Evolutionary conservation across 2,113 vertebrate species (phyloP).

Genomic region (Bambusicola thoracicus): DNA sequence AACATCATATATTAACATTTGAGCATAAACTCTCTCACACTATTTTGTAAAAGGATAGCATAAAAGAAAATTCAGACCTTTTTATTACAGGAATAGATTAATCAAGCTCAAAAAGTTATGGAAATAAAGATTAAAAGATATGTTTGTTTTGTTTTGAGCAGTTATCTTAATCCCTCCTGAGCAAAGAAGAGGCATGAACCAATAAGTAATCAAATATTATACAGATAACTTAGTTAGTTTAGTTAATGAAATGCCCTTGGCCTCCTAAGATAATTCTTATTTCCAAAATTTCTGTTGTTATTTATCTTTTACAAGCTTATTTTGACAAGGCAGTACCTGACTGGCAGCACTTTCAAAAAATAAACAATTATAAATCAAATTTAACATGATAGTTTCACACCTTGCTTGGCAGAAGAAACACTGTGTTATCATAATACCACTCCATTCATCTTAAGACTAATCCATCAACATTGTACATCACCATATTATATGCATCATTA

Average conservation of each 20-base stretch:
- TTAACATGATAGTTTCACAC: constrained; percentile 39
- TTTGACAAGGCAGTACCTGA: constrained; percentile 11
- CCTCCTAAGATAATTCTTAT: neutral
- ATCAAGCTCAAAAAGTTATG: neutral
- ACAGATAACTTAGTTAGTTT: neutral
- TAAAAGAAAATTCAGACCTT: accelerated
- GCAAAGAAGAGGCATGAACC: neutral
- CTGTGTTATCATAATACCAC: constrained; percentile 11
- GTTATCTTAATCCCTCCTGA: neutral
- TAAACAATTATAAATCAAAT: constrained; percentile 25
- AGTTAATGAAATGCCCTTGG: neutral
- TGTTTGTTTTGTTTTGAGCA: neutral
- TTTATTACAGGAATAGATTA: neutral
- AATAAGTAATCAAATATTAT: neutral
- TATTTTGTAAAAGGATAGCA: neutral
- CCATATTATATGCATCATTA: constrained; percentile 45
- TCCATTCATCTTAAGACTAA: constrained; percentile 38
- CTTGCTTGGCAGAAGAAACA: constrained; percentile 14
- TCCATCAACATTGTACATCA: constrained; percentile 31
- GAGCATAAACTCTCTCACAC: neutral
- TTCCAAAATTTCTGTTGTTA: neutral
- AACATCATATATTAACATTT: neutral
- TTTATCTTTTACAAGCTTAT: constrained; percentile 1
- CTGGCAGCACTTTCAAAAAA: constrained; percentile 1
- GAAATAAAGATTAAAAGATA: neutral